A percentile compares a stretch with the other conserved stretches of the same genome.
Evolutionary conservation across 2,888 invertebrate genomes (phyloP).

Genomic region (Hypsopygia costalis): DNA sequence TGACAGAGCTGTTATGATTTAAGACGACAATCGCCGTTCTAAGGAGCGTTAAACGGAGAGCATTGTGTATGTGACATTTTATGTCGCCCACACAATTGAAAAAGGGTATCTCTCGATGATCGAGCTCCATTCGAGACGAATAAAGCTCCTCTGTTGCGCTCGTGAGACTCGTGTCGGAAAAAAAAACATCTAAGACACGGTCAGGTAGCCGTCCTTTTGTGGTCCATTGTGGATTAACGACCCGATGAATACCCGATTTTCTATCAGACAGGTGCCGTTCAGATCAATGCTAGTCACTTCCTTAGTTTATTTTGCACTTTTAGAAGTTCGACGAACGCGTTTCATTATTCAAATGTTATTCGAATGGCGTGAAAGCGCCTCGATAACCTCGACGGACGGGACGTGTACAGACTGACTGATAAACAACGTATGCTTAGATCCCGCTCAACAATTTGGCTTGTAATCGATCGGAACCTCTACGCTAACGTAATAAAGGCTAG

Average conservation of each 20-base stretch:
- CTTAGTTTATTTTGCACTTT: conserved; percentile 57
- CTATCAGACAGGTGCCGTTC: conserved; percentile 58
- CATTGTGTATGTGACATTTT: conserved; percentile 59
- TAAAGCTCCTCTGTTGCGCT: conserved; percentile 26
- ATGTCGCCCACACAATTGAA: conserved; percentile 57
- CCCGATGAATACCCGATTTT: conserved; percentile 48
- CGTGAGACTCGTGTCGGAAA: conserved; percentile 12
- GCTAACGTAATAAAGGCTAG: conserved; percentile 38
- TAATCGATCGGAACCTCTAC: conserved; percentile 36
- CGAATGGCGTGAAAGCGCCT: conserved; percentile 70
- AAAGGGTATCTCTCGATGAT: conserved; percentile 44
- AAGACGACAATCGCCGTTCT: conserved; percentile 39
- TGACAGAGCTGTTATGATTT: conserved; percentile 60
- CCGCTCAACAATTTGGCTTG: conserved; percentile 28
- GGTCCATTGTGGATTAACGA: conserved; percentile 66
- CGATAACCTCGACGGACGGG: conserved; percentile 58
- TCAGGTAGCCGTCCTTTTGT: conserved; percentile 60
- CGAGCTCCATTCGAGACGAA: conserved; percentile 35
- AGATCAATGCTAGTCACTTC: conserved; percentile 33
- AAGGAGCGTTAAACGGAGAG: conserved; percentile 45
- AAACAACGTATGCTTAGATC: conserved; percentile 42
- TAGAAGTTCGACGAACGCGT: conserved; percentile 67
- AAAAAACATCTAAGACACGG: conserved; percentile 34
- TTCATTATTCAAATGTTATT: conserved; percentile 73
- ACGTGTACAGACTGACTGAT: conserved; percentile 65